Conservation (phyloP, 2,888 invertebrate genomes). For the Drosophila histrio region DNA sequence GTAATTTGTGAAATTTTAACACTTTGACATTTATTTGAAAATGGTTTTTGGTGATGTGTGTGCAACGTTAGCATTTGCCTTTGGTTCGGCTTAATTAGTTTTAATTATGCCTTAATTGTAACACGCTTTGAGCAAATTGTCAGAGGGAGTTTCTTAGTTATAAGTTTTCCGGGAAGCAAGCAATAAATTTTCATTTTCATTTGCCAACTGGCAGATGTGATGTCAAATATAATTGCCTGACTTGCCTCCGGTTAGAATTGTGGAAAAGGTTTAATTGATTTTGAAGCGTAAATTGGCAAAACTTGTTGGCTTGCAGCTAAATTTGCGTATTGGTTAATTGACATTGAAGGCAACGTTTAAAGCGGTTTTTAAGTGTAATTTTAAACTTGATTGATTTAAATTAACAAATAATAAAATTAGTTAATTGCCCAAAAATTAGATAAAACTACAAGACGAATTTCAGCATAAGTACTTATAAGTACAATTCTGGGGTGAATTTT, state of each 20-base stretch:
- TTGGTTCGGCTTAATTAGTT: slow-evolving; percentile 45
- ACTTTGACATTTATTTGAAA: slow-evolving; percentile 31
- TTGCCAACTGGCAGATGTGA: slow-evolving; percentile 16
- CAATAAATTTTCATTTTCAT: slow-evolving; percentile 61
- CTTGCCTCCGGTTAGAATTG: neutral
- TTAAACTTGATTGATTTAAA: neutral
- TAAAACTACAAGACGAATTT: slow-evolving; percentile 1
- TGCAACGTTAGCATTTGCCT: neutral
- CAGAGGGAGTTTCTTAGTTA: slow-evolving; percentile 5
- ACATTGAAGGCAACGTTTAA: neutral
- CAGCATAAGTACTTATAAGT: slow-evolving; percentile 21
- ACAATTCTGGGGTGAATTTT: neutral
- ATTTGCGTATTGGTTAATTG: neutral
- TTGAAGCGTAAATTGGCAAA: neutral
- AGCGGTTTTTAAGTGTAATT: neutral
- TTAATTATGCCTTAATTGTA: slow-evolving; percentile 54
- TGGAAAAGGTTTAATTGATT: slow-evolving; percentile 4
- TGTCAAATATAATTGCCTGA: neutral
- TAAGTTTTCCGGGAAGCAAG: slow-evolving; percentile 27
- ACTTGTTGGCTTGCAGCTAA: neutral
- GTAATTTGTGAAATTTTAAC: neutral
- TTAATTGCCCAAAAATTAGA: neutral
- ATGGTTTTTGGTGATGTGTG: slow-evolving; percentile 24
- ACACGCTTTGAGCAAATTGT: slow-evolving; percentile 42
- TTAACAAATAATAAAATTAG: neutral